phyloP scores from a whole-genome alignment of 1,140 invertebrate genomes.

The Anadara kagoshimensis region DNA sequence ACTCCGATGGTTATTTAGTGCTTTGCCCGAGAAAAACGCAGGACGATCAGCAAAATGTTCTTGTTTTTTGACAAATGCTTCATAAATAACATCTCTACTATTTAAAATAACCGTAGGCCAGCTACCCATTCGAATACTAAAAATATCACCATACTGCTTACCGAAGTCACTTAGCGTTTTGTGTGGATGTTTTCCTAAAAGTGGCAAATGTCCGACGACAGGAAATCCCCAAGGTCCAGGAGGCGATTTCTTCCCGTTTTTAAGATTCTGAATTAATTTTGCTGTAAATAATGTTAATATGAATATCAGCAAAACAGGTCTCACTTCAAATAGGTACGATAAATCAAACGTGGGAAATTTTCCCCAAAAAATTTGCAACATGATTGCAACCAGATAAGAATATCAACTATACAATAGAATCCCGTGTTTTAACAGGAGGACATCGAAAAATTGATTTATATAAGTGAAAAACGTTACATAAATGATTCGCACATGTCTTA shows the following conservation, averaged over 20 bases:
- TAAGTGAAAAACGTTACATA: too few species aligned
- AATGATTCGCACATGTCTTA: too few species aligned
- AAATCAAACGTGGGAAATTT: too few species aligned
- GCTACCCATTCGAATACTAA: slow-evolving; percentile 48
- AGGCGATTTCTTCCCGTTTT: slow-evolving; percentile 25
- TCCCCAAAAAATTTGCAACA: too few species aligned
- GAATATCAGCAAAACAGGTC: too few species aligned
- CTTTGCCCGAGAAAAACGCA: slow-evolving; percentile 29
- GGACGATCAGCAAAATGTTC: slow-evolving; percentile 52
- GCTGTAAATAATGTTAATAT: too few species aligned
- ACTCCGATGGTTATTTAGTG: slow-evolving; percentile 12
- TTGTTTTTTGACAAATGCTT: slow-evolving; percentile 32
- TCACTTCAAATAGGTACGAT: too few species aligned
- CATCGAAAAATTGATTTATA: too few species aligned
- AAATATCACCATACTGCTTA: slow-evolving; percentile 52
- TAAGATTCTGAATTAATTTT: too few species aligned
- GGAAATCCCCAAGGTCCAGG: slow-evolving; percentile 59
- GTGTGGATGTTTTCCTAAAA: slow-evolving; percentile 42
- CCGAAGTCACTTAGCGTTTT: slow-evolving; percentile 25
- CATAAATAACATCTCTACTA: slow-evolving; percentile 42
- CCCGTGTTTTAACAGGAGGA: too few species aligned
- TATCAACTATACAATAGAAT: too few species aligned
- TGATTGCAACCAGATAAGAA: too few species aligned
- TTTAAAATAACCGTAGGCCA: slow-evolving; percentile 48
- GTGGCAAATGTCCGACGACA: slow-evolving; percentile 56